Base-by-base conservation (phyloP, 2,113 vertebrate genomes). In the Charadrius vociferus region DNA sequence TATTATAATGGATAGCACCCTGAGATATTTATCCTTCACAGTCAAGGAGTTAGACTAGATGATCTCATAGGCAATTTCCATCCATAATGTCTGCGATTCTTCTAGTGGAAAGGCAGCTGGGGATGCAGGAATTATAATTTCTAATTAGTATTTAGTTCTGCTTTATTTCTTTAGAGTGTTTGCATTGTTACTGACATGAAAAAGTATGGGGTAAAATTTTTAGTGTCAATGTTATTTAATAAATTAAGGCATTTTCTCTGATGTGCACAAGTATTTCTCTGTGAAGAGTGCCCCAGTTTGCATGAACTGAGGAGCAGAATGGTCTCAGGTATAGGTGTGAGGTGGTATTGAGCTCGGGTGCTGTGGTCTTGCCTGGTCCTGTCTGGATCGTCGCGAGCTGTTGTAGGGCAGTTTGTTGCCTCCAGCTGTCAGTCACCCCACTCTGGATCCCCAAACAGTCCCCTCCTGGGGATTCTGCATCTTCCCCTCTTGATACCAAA, bases 61-160 rank as follows among this genome's bases (percentile, higher is more conserved):
- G 81, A 74, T 96, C 67, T 95, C 96, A 93, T 88, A 93, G 81
- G 85, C 89, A 93, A 93, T 97, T 97, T 96, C 87, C 89, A 94
- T 86, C 63, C 0, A 0, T 87, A 96, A 91, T 93, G 45, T 70
- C 79, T 96, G 86, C 78, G 87, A 91, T 93, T 91, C 84, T 90
- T 96, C 74, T 93, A 71, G 67, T 59, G 94, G 89, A 96, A 96
- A 93, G 87, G 86, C 89, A 94, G 66, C n/a, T 91, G 74, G 58
- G 50, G n/a, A 90, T 61, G 52, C 71, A 85, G 47, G 79, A 91
- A 27, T 82, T 95, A 59, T 1, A 81, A 80, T 85, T 95, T 87
- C 89, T 94, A 75, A 87, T 91, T 78, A 92, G 91, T 91, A 83
- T 50, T 86, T 93, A 92, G n/a, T 41, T 87, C 50, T 91, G 41